Evolutionary conservation across 2,113 vertebrate genomes (phyloP).

Genomic region (Pteropus alecto): DNA sequence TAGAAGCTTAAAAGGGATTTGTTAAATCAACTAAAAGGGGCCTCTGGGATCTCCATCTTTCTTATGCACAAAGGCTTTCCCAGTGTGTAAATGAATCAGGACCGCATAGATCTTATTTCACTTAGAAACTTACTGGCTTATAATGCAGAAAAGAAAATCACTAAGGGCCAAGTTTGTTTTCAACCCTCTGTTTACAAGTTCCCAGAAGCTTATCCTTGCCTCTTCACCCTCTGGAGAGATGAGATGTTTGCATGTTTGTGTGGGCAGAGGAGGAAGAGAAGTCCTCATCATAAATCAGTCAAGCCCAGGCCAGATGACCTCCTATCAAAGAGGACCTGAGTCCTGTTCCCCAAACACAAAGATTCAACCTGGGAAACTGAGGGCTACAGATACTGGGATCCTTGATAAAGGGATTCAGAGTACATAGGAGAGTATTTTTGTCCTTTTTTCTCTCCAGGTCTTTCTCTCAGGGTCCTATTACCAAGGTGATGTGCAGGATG

Average conservation of each 20-base stretch:
- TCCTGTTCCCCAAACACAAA: neutral
- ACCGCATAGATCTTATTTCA: neutral
- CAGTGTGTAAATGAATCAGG: conserved; percentile 24
- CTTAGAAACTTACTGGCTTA: neutral
- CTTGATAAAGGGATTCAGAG: neutral
- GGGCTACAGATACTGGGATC: fast-evolving
- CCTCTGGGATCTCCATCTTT: conserved; percentile 1
- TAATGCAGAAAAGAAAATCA: neutral
- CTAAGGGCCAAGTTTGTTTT: neutral
- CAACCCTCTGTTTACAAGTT: neutral
- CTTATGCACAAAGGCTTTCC: neutral
- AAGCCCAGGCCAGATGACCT: neutral
- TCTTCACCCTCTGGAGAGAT: neutral
- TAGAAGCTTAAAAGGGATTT: conserved; percentile 44
- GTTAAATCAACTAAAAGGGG: conserved; percentile 20
- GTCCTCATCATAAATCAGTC: neutral
- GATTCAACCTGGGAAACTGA: neutral
- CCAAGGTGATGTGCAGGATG: fast-evolving
- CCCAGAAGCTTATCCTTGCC: neutral
- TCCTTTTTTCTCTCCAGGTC: neutral
- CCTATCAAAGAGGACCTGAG: neutral
- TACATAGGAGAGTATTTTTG: neutral
- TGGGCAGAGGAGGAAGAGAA: neutral
- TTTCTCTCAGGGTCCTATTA: neutral
- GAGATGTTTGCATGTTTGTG: neutral